Conservation (phyloP, 2,888 invertebrate genomes). For the Amblyteles armatorius region DNA sequence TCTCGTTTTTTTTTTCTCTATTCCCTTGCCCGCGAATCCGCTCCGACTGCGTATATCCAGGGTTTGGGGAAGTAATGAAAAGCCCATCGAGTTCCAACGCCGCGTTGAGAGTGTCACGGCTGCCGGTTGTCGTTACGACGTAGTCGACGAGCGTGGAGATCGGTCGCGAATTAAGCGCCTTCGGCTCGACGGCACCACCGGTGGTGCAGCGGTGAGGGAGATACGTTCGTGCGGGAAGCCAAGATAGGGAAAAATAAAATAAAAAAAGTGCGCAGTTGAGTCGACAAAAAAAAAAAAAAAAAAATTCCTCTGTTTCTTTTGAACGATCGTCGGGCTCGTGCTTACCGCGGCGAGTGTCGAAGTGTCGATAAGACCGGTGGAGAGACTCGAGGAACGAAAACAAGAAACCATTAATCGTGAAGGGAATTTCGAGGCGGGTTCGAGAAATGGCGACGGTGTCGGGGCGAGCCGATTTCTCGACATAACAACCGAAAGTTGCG, state of each 20-base stretch:
- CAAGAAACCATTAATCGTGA: neutral
- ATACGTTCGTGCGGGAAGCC: neutral
- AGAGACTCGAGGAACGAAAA: slow-evolving; percentile 1
- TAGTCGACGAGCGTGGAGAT: slow-evolving; percentile 41
- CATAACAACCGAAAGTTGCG: slow-evolving; percentile 8
- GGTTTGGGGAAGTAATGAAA: slow-evolving; percentile 66
- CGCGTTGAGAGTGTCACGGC: slow-evolving; percentile 3
- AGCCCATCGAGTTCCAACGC: slow-evolving; percentile 17
- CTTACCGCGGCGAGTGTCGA: neutral
- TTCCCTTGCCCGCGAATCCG: neutral
- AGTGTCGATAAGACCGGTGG: slow-evolving; percentile 7
- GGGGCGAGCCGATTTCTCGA: slow-evolving; percentile 32
- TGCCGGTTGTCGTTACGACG: slow-evolving; percentile 40
- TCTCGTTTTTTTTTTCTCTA: neutral
- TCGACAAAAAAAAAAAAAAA: neutral
- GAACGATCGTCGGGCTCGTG: neutral
- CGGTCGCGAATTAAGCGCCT: slow-evolving; percentile 24
- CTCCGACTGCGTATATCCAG: neutral
- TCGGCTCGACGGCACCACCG: neutral
- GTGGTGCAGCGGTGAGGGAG: neutral
- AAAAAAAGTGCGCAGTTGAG: neutral
- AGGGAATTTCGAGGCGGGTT: neutral
- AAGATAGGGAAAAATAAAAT: neutral
- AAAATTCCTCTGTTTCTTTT: neutral
- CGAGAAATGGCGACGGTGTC: slow-evolving; percentile 35